Conservation (phyloP, 2,888 invertebrate species). For the Nezara viridula region DNA sequence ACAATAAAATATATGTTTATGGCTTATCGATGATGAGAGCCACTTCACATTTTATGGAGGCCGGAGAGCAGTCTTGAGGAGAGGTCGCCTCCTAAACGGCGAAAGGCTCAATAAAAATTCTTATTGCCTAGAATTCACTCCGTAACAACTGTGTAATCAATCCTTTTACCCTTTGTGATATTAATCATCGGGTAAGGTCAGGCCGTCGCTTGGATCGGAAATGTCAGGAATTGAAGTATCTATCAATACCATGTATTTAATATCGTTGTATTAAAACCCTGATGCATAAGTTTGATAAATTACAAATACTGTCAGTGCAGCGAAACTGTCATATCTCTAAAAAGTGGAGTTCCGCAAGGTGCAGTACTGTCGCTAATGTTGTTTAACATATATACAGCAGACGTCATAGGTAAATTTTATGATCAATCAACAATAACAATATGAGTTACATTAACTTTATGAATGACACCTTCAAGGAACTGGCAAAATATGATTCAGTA, state of each 20-base stretch:
- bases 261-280: too few species aligned
- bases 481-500: too few species aligned
- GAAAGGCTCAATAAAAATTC: slow-evolving; percentile 22
- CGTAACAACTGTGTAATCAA: slow-evolving; percentile 37
- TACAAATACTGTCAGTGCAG: too few species aligned
- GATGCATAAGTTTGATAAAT: too few species aligned
- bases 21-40: slow-evolving; percentile 57
- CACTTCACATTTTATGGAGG: slow-evolving; percentile 56
- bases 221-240: not conserved
- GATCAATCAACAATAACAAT: too few species aligned
- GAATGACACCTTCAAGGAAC: too few species aligned
- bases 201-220: not conserved
- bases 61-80: not conserved
- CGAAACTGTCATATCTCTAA: too few species aligned
- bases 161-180: slow-evolving; percentile 36
- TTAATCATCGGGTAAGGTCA: not conserved
- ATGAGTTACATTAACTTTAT: too few species aligned
- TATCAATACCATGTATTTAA: not conserved
- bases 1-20: slow-evolving; percentile 59
- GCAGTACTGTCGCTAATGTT: too few species aligned
- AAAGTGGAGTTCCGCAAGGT: too few species aligned
- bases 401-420: too few species aligned
- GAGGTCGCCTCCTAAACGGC: slow-evolving; percentile 6
- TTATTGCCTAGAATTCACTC: slow-evolving; percentile 37
- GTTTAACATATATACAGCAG: too few species aligned